Conservation (phyloP, 2,888 invertebrate genomes). For the Neoascia interrupta region DNA sequence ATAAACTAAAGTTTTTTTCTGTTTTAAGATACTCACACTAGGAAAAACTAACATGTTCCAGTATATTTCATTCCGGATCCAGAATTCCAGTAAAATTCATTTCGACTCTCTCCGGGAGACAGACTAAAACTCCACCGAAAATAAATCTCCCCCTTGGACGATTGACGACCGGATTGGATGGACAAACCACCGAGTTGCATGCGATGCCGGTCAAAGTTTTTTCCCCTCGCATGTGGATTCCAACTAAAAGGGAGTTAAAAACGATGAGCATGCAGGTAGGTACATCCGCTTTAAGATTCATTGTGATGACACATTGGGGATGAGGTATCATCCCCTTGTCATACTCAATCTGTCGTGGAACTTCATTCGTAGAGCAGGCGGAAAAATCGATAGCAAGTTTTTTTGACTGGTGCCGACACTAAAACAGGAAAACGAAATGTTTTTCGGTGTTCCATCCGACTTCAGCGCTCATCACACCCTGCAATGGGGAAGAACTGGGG, state of each 20-base stretch:
- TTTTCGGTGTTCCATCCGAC: slow-evolving; percentile 7
- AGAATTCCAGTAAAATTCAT: slow-evolving; percentile 58
- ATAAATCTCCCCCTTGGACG: not conserved
- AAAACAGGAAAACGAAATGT: slow-evolving; percentile 29
- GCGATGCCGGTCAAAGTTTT: slow-evolving; percentile 23
- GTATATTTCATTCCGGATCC: not conserved
- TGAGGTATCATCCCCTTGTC: slow-evolving; percentile 22
- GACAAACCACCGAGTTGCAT: slow-evolving; percentile 27
- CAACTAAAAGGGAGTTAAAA: not conserved
- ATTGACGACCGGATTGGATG: not conserved
- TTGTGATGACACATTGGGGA: slow-evolving; percentile 13
- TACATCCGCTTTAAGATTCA: slow-evolving; percentile 45
- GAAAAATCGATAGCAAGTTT: slow-evolving; percentile 54
- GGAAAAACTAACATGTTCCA: slow-evolving; percentile 34
- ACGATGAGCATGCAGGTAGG: not conserved
- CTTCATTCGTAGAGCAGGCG: not conserved
- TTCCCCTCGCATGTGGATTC: slow-evolving; percentile 13
- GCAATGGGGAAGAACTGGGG: too few relatives aligned
- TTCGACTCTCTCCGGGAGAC: slow-evolving; percentile 21
- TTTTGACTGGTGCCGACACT: slow-evolving; percentile 22
- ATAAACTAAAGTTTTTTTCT: slow-evolving; percentile 35
- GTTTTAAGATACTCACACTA: not conserved
- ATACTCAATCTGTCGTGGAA: too few relatives aligned
- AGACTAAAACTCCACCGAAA: slow-evolving; percentile 27
- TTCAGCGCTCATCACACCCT: too few relatives aligned